Evolutionary conservation across 2,113 vertebrate species (phyloP), one percentile per base, ranked within the genome.

Genomic region (Xenopus laevis): DNA sequence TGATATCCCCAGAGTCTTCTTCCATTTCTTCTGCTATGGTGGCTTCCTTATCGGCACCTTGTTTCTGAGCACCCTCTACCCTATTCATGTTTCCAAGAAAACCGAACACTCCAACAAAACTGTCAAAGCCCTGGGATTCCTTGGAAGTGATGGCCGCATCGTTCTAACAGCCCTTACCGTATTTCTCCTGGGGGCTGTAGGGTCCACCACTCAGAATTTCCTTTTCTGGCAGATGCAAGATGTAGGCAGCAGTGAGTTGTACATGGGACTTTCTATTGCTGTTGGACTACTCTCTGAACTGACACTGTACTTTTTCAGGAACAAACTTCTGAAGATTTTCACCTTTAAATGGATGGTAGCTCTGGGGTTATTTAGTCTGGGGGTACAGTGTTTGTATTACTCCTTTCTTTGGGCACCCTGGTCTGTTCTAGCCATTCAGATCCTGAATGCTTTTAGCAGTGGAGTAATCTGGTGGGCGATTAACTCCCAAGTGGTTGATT

Each of bases 211-310:
- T 27, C 88, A 92, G 13, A 90, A 94, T 86, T 97, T 96, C 63
- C 89, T 97, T 1, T 88, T 95, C 68, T 97, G 95, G 96, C 89
- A 93, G 83, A 95, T 96, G 94, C 75, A 93, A 81, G 94, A 96
- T 72, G 81, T 67, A 0, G 90, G 90, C 50, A 85, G 94, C 78
- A 74, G 68, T 0, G 92, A 95, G 81, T 83, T 94, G 46, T 91
- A 89, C 81, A 93, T 96, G 94, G 96, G 93, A 0, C 57, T 90
- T 23, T 83, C 85, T 0, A 83, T 94, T 0, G 78, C 91, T 0
- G 8, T 91, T 5, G 83, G 85, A 13, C 82, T 90, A 6, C 74
- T 96, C n/a, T 89, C 89, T 0, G 93, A 95, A 71, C 71, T 89
- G 5, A 2, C 82, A 33, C 89, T 95, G 2, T 76, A 73, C 9